A percentile compares a stretch with the other conserved stretches of the same genome.
These are phyloP conservation scores for Periophthalmodon schlosseri DNA, from an alignment of 2,113 vertebrate genomes.

Conservation along the genomic window DNA sequence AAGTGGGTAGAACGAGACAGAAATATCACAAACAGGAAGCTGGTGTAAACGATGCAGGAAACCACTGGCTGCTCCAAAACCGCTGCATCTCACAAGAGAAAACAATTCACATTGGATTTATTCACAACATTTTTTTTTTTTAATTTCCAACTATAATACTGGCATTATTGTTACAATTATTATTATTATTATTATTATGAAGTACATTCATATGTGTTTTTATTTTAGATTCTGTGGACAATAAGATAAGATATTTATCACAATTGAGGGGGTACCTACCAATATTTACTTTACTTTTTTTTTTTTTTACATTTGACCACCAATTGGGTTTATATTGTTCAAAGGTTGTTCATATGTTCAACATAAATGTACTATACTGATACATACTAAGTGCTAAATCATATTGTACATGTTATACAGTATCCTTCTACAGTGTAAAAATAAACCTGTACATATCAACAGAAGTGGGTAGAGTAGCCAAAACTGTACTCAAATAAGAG, in stretches of 20 bases:
- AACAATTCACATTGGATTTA: not conserved
- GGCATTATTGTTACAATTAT: not conserved
- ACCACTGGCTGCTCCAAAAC: constrained; percentile 42
- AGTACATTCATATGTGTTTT: not conserved
- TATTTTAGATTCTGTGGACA: not conserved
- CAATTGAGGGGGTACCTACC: not conserved
- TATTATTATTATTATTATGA: not conserved
- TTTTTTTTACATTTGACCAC: not conserved
- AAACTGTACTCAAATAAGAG: no score
- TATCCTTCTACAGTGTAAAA: no score
- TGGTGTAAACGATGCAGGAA: constrained; percentile 61
- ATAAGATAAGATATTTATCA: not conserved
- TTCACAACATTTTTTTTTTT: not conserved
- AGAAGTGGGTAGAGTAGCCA: no score
- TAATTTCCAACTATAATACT: not conserved
- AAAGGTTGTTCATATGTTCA: not conserved
- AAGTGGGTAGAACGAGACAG: constrained; percentile 28
- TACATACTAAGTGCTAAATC: no score
- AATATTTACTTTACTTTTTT: not conserved
- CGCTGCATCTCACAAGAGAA: not conserved
- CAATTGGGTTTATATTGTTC: not conserved
- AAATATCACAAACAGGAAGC: constrained; percentile 79
- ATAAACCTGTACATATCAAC: no score
- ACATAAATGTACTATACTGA: no score
- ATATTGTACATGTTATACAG: no score